Percentiles rank a stretch among this genome's conserved stretches.
phyloP scores from a whole-genome alignment of 2,797 vertebrate genomes.

The Pitangus sulphuratus region DNA sequence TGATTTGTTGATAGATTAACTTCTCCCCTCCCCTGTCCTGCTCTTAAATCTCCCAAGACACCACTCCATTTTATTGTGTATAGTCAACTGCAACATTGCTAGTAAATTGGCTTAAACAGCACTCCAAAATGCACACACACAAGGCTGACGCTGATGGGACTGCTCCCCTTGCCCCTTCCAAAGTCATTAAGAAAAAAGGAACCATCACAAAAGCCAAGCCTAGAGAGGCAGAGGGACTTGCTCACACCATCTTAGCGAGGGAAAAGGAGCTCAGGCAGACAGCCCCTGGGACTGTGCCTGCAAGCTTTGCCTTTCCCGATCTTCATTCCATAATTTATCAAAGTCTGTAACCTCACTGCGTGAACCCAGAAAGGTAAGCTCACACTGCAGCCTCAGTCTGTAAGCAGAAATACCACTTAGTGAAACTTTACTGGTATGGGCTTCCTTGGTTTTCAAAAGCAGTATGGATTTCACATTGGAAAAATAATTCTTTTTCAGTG shows the following conservation, averaged over 20 bases:
- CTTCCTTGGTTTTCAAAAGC: background rate
- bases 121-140: background rate
- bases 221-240: background rate
- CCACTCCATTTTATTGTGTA: background rate
- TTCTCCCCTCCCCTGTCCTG: background rate
- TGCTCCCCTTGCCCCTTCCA: background rate
- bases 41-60: background rate
- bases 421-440: background rate
- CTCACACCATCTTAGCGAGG: background rate
- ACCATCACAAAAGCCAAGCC: background rate
- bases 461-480: background rate
- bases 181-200: background rate
- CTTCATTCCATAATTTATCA: background rate
- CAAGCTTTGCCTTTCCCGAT: background rate
- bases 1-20: background rate
- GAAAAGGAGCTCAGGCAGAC: background rate
- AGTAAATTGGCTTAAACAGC: background rate
- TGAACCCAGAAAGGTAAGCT: background rate
- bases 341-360: background rate
- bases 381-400: background rate
- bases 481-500: background rate
- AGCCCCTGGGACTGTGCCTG: fast-evolving
- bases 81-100: background rate
- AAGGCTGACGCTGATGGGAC: background rate
- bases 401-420: background rate